phyloP scores from a whole-genome alignment of 2,888 invertebrate genomes.

The Cerceris ruficornis region DNA sequence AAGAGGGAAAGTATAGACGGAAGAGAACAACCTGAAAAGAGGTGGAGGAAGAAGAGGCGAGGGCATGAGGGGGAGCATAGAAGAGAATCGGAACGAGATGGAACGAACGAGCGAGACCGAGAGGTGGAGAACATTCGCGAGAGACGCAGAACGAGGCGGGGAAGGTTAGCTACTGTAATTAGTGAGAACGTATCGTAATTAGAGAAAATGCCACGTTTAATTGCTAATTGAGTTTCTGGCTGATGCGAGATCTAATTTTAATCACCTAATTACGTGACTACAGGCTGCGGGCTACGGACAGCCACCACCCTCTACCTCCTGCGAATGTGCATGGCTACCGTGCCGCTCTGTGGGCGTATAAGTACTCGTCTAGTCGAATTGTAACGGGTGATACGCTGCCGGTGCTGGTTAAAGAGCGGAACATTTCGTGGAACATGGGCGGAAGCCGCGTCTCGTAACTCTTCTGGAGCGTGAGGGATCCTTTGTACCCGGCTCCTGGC shows the following conservation, averaged over 20 bases:
- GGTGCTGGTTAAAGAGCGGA: slow-evolving; percentile 63
- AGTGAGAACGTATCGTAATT: slow-evolving; percentile 84
- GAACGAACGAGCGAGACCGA: slow-evolving; percentile 32
- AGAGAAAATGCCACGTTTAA: slow-evolving; percentile 85
- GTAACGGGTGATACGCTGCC: slow-evolving; percentile 67
- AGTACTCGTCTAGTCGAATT: slow-evolving; percentile 68
- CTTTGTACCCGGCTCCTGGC: not conserved
- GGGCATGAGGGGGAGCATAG: slow-evolving; percentile 4
- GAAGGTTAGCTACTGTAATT: slow-evolving; percentile 81
- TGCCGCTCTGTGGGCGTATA: slow-evolving; percentile 60
- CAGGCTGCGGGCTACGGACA: slow-evolving; percentile 78
- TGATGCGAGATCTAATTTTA: slow-evolving; percentile 85
- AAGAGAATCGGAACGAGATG: slow-evolving; percentile 17
- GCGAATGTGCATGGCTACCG: slow-evolving; percentile 71
- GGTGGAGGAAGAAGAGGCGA: slow-evolving; percentile 25
- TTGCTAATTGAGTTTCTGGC: slow-evolving; percentile 85
- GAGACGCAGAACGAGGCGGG: slow-evolving; percentile 53
- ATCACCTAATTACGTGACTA: slow-evolving; percentile 85
- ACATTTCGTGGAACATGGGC: slow-evolving; percentile 59
- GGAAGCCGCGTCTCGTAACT: slow-evolving; percentile 48
- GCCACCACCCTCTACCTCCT: slow-evolving; percentile 71
- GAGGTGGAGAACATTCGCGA: slow-evolving; percentile 36
- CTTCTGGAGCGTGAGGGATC: slow-evolving; percentile 10
- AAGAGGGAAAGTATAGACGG: slow-evolving; percentile 37
- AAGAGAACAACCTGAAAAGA: slow-evolving; percentile 15